Base-by-base conservation (phyloP, 2,888 invertebrate species). In the Pristionchus arcanus region DNA sequence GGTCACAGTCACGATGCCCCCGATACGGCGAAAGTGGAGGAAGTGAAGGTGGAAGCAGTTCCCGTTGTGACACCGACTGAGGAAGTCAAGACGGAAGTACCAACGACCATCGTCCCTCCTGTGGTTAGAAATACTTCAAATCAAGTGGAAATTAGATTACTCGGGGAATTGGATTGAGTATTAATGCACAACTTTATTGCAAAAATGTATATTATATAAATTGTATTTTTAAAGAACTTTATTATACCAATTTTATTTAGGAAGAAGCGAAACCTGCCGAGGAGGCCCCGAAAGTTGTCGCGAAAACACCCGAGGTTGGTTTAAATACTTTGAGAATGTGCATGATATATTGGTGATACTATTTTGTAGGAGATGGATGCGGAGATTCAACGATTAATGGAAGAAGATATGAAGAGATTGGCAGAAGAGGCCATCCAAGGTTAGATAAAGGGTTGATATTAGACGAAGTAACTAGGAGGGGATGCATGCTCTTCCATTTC, bases 11-110 rank as follows among this genome's bases (percentile, higher is more conserved):
- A 85, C 59, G 55, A 55, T 85, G 84, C 59, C 19, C 84, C 84
- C 0, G 81, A 81, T 49, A 49, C 53, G 15, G 31, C 59, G 25
- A 85, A 55, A 59, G 49, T 59, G 84, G 84, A 85, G 16, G 90
- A 84, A 71, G 74, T 90, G 13, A 90, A 91, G 31, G 85, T 91
- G n/a, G 89, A 90, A 37, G 90, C 83, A 74, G 91, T 91, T 5
- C 55, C 90, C 0, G 90, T 89, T n/a, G 37, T 74, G 3, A 90
- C 90, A 2, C 89, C 88, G 66, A 85, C 53, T 19, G 74, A 83
- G 25, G 49, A 37, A 25, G 55, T 66, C 13, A 81, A 81, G 49
- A 15, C 25, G 25, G 49, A 81, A 55, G 63, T 49, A 19, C 59
- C 37, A 11, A 16, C 31, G 34, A 59, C 63, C 21, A 19, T 59